Base-by-base conservation (phyloP, 2,888 invertebrate genomes). In the Zelleria hepariella region DNA sequence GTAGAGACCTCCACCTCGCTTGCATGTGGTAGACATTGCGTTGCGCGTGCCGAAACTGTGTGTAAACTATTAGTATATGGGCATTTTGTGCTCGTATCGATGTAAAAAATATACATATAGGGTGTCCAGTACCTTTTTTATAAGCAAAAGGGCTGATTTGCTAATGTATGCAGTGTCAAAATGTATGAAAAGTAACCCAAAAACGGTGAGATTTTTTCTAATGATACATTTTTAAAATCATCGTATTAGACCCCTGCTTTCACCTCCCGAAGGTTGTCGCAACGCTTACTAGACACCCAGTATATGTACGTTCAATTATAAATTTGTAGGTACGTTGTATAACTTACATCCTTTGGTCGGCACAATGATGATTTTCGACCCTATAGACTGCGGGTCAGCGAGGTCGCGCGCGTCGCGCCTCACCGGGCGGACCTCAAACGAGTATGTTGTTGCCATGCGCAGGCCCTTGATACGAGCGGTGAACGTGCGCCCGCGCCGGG, bases 261-360 rank as follows among this genome's bases (percentile, higher is more conserved):
- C n/a, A n/a, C n/a, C n/a, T n/a, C 2, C 15, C 2, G 18, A 15
- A 49, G 20, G n/a, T n/a, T n/a, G n/a, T n/a, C n/a, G n/a, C n/a
- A n/a, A 32, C 32, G 10, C 32, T 32, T 32, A 7, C 10, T 32
- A 7, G 32, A 32, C 32, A 32, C 6, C 5, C 32, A 7, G 10
- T 32, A 32, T 10, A 32, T 32, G 10, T 32, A 32, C n/a, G n/a
- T n/a, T n/a, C n/a, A n/a, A n/a, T n/a, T n/a, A n/a, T n/a, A n/a
- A n/a, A n/a, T n/a, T n/a, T n/a, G n/a, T n/a, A n/a, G n/a, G n/a
- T 32, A 32, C 5, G 32, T 10, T 1, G 10, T 15, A 42, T 42
- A 42, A 90, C 94, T 93, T 90, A 95, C 95, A 95, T 89, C 95
- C 95, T 91, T 94, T 95, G 8, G 95, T 95, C 26, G 94, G 93